These are phyloP conservation scores for Cantharis lateralis DNA, from an alignment of 2,888 invertebrate species.

Conservation along the genomic window DNA sequence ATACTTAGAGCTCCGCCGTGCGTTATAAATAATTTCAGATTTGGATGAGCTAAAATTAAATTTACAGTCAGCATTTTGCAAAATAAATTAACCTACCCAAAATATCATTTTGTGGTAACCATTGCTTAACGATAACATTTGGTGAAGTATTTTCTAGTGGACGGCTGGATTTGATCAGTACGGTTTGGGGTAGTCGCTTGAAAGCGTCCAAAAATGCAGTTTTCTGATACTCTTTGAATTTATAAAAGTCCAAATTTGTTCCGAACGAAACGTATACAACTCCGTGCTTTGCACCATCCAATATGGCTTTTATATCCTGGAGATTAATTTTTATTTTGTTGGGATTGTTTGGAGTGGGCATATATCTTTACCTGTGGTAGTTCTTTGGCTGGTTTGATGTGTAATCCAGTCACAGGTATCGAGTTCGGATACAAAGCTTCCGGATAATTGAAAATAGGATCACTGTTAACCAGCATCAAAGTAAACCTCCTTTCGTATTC, in stretches of 20 bases:
- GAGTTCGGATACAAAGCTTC: constrained; percentile 48
- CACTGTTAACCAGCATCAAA: constrained; percentile 44
- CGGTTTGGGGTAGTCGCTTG: constrained; percentile 13
- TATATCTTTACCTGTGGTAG: constrained; percentile 39
- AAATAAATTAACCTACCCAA: constrained; percentile 41
- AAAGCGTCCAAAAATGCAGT: background rate
- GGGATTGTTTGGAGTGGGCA: background rate
- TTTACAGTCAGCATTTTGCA: background rate
- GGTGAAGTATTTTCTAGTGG: constrained; percentile 43
- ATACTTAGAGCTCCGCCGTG: constrained; percentile 39
- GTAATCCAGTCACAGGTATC: constrained; percentile 50
- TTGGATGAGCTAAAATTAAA: constrained; percentile 37
- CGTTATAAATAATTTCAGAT: constrained; percentile 37
- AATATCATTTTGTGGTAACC: constrained; percentile 54
- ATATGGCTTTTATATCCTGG: constrained; percentile 31
- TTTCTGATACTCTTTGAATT: background rate
- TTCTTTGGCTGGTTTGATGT: constrained; percentile 39
- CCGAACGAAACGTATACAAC: constrained; percentile 51
- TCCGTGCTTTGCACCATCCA: constrained; percentile 43
- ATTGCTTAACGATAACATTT: constrained; percentile 51
- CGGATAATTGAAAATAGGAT: constrained; percentile 43
- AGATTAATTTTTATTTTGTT: background rate
- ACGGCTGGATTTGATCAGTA: constrained; percentile 53
- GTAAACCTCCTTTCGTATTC: constrained; percentile 40
- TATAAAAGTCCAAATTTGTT: constrained; percentile 36